Conservation (phyloP, 2,113 vertebrate species). For the Podilymbus podiceps region DNA sequence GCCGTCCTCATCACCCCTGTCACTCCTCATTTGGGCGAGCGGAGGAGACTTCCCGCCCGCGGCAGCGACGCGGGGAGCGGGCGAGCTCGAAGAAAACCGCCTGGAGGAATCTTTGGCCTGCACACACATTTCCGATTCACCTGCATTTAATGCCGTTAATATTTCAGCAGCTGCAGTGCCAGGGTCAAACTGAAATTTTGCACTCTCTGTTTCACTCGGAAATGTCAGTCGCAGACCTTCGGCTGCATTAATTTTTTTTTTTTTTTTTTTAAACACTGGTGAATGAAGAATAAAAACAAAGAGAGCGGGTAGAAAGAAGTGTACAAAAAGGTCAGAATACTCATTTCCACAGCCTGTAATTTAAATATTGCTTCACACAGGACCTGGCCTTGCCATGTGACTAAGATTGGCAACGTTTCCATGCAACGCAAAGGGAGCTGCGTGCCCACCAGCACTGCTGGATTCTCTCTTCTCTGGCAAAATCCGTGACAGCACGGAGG, state of each 20-base stretch:
- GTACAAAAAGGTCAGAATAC: slow-evolving; percentile 29
- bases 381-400: not conserved
- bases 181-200: slow-evolving; percentile 67
- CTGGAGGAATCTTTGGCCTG: slow-evolving; percentile 49
- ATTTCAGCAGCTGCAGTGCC: slow-evolving; percentile 67
- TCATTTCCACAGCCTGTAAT: not conserved
- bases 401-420: not conserved
- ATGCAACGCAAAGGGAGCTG: not conserved
- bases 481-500: not conserved
- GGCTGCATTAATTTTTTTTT: not conserved
- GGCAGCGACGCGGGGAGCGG: not conserved
- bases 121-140: slow-evolving; percentile 42
- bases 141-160: slow-evolving; percentile 68
- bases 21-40: slow-evolving; percentile 13
- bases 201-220: slow-evolving; percentile 62
- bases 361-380: not conserved
- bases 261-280: not conserved
- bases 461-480: not conserved
- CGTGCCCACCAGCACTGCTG: not conserved
- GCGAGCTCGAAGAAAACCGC: not conserved
- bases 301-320: not conserved
- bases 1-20: not conserved
- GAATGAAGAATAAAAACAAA: not conserved
- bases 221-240: slow-evolving; percentile 46
- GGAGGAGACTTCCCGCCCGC: not conserved